phyloP scores from a whole-genome alignment of 2,113 vertebrate genomes.

The Phrynosoma blainvillii region DNA sequence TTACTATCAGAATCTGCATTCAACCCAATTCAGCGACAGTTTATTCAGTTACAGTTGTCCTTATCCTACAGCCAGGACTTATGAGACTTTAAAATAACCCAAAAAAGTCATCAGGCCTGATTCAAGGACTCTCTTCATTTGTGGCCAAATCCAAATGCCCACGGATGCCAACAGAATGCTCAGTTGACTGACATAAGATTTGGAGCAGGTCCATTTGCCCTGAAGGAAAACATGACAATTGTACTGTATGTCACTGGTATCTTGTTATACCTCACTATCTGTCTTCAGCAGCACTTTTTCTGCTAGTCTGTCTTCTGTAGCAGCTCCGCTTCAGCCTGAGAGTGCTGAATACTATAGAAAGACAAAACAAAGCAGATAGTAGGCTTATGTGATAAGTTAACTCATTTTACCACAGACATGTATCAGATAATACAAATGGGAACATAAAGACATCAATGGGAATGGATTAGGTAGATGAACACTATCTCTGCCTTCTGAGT shows the following conservation, averaged over 20 bases:
- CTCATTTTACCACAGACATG: neutral
- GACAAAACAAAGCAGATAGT: neutral
- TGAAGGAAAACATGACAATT: slow-evolving; percentile 2
- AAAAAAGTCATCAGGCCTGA: neutral
- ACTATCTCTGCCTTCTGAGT: neutral
- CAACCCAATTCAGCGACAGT: neutral
- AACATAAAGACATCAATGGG: neutral
- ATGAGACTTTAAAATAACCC: neutral
- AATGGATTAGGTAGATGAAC: neutral
- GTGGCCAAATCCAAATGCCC: neutral
- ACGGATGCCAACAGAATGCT: neutral
- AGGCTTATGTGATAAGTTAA: neutral
- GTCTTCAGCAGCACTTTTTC: neutral
- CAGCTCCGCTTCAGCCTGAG: slow-evolving; percentile 1
- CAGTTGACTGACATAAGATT: neutral
- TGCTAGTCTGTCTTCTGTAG: neutral
- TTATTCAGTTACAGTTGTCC: neutral
- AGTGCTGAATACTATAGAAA: neutral
- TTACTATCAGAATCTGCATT: neutral
- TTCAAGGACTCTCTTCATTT: neutral
- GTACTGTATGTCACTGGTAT: neutral
- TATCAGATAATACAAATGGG: neutral
- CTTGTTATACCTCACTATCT: slow-evolving; percentile 14
- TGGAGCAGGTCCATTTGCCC: neutral
- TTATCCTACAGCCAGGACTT: neutral